A percentile compares a stretch with the other conserved stretches of the same genome.
Evolutionary conservation across 2,113 vertebrate genomes (phyloP).

Genomic region (Ahaetulla prasina): DNA sequence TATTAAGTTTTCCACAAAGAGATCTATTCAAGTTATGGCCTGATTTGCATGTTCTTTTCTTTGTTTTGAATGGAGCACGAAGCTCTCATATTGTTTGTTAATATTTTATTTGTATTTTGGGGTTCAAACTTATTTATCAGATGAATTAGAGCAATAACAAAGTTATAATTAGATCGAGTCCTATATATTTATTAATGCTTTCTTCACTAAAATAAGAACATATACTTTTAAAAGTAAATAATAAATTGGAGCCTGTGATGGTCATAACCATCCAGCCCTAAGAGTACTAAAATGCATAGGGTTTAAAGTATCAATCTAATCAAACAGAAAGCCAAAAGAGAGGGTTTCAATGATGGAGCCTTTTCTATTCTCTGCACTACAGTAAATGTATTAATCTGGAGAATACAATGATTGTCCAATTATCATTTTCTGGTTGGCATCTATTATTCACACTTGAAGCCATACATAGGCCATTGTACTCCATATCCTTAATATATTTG

Average conservation of each 20-base stretch:
- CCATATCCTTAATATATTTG: neutral
- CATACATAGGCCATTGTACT: neutral
- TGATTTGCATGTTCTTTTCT: neutral
- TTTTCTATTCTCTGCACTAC: neutral
- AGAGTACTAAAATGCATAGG: neutral
- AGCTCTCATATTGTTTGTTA: neutral
- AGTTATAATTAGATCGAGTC: neutral
- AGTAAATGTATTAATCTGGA: neutral
- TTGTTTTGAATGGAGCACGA: neutral
- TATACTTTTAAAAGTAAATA: neutral
- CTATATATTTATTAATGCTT: neutral
- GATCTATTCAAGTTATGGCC: neutral
- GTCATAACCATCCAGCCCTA: neutral
- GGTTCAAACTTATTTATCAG: neutral
- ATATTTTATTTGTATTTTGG: neutral
- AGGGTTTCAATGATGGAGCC: neutral
- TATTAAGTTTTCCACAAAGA: neutral
- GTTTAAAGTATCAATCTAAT: neutral
- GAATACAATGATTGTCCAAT: neutral
- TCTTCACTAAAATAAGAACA: neutral
- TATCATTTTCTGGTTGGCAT: neutral
- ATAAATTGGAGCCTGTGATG: neutral
- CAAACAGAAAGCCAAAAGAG: neutral
- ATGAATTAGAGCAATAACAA: neutral
- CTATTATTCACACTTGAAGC: neutral